Evolutionary conservation across 1,140 invertebrate genomes (phyloP).

Genomic region (Pogonognathellus flavescens): DNA sequence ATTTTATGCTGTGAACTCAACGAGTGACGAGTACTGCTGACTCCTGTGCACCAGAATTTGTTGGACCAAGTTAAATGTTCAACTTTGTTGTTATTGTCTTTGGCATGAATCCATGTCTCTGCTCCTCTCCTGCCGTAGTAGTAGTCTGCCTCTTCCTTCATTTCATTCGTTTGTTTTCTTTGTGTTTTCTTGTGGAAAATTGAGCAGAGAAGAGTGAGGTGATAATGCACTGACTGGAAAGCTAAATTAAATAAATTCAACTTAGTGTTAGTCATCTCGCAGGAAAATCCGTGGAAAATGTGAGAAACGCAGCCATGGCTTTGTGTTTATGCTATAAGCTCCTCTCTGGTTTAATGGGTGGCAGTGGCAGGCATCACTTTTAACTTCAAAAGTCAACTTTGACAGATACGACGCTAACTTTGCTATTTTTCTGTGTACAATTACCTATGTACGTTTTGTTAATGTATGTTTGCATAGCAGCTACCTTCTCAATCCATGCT

Average conservation of each 20-base stretch:
- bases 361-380: constrained; percentile 5
- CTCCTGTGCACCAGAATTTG: not conserved
- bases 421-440: not conserved
- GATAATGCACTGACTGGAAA: constrained; percentile 33
- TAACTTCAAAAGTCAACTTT: constrained; percentile 24
- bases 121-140: too few relatives aligned
- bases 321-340: too few relatives aligned
- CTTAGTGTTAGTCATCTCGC: not conserved
- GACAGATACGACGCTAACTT: not conserved
- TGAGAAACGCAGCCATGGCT: too few relatives aligned
- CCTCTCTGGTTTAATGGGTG: not conserved
- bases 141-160: not conserved
- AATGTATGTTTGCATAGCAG: not conserved
- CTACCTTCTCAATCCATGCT: not conserved
- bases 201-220: constrained; percentile 24
- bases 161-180: constrained; percentile 45
- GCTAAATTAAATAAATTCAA: constrained; percentile 43
- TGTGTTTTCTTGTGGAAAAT: constrained; percentile 32
- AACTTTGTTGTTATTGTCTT: constrained; percentile 47
- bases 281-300: too few relatives aligned
- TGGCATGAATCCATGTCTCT: constrained; percentile 41
- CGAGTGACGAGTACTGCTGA: not conserved
- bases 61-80: constrained; percentile 24
- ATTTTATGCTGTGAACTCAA: too few relatives aligned
- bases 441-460: not conserved